Base-by-base conservation (phyloP, 2,113 vertebrate species). In the Gasterosteus nipponicus region DNA sequence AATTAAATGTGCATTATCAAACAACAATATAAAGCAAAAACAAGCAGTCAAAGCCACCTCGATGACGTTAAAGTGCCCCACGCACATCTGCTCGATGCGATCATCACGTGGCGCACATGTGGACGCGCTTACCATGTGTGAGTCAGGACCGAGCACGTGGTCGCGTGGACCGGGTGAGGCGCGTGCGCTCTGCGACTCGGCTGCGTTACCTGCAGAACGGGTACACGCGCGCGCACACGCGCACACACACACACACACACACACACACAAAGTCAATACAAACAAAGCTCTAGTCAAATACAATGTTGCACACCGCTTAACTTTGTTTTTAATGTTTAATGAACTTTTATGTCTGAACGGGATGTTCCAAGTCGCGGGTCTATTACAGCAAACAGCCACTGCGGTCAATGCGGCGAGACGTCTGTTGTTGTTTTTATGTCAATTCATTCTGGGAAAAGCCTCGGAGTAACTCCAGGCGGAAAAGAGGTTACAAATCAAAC, bases 41-140 rank as follows among this genome's bases (percentile, higher is more conserved):
- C 5, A 33, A 33, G 5, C 33, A 56, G 46, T 41, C 26, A 26
- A 46, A 69, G 39, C n/a, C 46, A 69, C 18, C 31, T 58, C 49
- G 47, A 1, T 26, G 51, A 2, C 19, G 42, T 44, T 14, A 44
- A 14, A 15, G 42, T 5, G 42, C 1, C 42, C 42, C 12, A 1
- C 14, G 14, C 42, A 44, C 42, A 44, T 9, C 42, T 15, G 42
- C n/a, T 18, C 18, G 16, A 7, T 35, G 18, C 31, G 39, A 53
- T 66, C 26, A 15, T 35, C 0, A 39, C 19, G 33, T 51, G 5
- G 1, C 26, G 51, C 38, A 53, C 58, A 8, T 7, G 7, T 42
- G 7, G 29, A 31, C 29, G n/a, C 18, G 64, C 85, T 90, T 82
- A 93, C 91, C 92, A 93, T 92, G 69, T 85, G 83, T 1, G 83